A percentile compares a stretch with the other conserved stretches of the same genome.
Evolutionary conservation across 2,113 vertebrate species (phyloP).

Genomic region (Athene cunicularia): DNA sequence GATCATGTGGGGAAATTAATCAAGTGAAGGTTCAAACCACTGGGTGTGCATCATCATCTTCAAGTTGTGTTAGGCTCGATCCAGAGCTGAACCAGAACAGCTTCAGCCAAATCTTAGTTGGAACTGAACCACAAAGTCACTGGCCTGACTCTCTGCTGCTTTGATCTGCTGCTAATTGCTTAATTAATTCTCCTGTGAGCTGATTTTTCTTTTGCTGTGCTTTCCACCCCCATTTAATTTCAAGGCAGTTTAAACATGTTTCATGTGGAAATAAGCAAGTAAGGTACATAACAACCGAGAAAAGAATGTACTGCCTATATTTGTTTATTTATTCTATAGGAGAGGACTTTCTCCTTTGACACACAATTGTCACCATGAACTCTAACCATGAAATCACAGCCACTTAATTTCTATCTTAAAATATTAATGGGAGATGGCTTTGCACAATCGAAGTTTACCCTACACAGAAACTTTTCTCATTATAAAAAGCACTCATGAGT

Average conservation of each 20-base stretch:
- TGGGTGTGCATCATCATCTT: rapidly evolving
- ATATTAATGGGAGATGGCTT: not conserved
- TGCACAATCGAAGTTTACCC: not conserved
- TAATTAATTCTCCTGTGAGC: not conserved
- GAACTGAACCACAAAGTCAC: not conserved
- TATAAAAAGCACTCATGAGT: not conserved
- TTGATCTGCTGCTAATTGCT: not conserved
- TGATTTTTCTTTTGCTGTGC: not conserved
- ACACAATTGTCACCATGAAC: not conserved
- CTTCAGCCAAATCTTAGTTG: not conserved
- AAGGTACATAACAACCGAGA: not conserved
- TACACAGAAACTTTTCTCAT: slow-evolving; percentile 25
- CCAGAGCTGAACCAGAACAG: not conserved
- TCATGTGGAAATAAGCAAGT: not conserved
- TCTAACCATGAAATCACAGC: not conserved
- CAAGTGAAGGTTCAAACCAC: not conserved
- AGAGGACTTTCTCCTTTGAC: not conserved
- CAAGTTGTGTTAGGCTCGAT: not conserved
- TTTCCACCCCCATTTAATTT: not conserved
- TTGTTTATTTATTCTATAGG: not conserved
- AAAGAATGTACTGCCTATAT: not conserved
- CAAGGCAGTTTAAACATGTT: not conserved
- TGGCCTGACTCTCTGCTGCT: not conserved
- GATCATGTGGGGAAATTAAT: not conserved
- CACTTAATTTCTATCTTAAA: not conserved